Percentiles rank a stretch among this genome's conserved stretches.
phyloP scores from a whole-genome alignment of 2,797 vertebrate genomes.

The Vireo griseus region DNA sequence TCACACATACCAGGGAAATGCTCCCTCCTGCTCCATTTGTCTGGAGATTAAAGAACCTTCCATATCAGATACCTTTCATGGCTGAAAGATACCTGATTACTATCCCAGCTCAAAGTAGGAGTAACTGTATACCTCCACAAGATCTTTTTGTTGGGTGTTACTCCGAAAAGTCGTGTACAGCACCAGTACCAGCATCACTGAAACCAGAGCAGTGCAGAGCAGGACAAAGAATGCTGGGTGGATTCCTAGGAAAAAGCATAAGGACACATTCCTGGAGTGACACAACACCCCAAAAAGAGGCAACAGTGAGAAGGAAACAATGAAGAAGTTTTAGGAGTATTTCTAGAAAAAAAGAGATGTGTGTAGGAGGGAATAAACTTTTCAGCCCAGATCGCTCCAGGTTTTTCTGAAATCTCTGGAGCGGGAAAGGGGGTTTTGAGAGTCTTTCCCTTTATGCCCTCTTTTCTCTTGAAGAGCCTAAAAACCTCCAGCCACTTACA shows the following conservation, averaged over 20 bases:
- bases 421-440: not conserved
- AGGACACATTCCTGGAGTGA: not conserved
- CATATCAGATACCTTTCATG: not conserved
- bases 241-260: conserved; percentile 67
- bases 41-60: not conserved
- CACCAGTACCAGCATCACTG: conserved; percentile 77
- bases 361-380: not conserved
- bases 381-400: not conserved
- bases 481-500: fast-evolving
- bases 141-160: conserved; percentile 60
- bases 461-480: not conserved
- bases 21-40: not conserved
- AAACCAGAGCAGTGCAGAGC: conserved; percentile 76
- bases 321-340: not conserved
- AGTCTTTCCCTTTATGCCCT: not conserved
- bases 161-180: conserved; percentile 76
- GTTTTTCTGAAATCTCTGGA: not conserved
- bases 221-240: conserved; percentile 80
- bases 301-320: not conserved
- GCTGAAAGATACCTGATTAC: not conserved
- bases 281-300: not conserved
- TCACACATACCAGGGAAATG: not conserved
- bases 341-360: not conserved
- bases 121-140: conserved; percentile 73
- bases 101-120: not conserved